Base-by-base conservation (phyloP, 2,113 vertebrate genomes). In the Mellivora capensis region DNA sequence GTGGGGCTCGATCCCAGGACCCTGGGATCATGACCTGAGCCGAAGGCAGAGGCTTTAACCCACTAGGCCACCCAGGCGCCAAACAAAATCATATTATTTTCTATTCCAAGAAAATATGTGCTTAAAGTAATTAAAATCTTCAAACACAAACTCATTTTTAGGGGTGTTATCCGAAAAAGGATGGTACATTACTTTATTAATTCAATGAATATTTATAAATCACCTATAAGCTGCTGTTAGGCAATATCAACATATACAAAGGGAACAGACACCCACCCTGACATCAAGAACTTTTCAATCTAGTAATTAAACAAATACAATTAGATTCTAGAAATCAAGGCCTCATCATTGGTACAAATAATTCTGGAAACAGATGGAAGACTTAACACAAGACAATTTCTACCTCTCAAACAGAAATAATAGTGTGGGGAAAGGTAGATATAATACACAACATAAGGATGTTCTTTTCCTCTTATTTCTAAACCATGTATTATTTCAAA, bases 351-450 rank as follows among this genome's bases (percentile, higher is more conserved):
- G 54, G 42, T 44, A 3, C 23, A 91, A 11, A 34, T 79, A 87
- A 84, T 81, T 94, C 90, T 82, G 84, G 96, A 96, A 94, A 97
- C 62, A 93, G 95, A 94, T 67, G 52, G 52, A 94, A 96, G 76
- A 72, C 44, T 87, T 67, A 87, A 95, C 10, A 79, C 7, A 80
- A 76, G 64, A 31, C 39, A 71, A 37, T 82, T 62, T 89, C 83
- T 94, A 85, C 20, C 29, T 64, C 34, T 67, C 54, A 74, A 67
- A 62, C 57, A 96, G 27, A 72, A 92, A 94, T 31, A 62, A 74
- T 7, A 86, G 15, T 42, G 6, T 37, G 37, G 25, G 34, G 81
- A 94, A 79, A 88, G 20, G 47, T 14, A 95, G 59, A 90, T 86
- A 82, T 74, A 90, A 67, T 77, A 86, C 61, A 67, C 44, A 87